These are phyloP conservation scores for Lates japonicus DNA, from an alignment of 2,797 vertebrate species.

Conservation along the genomic window DNA sequence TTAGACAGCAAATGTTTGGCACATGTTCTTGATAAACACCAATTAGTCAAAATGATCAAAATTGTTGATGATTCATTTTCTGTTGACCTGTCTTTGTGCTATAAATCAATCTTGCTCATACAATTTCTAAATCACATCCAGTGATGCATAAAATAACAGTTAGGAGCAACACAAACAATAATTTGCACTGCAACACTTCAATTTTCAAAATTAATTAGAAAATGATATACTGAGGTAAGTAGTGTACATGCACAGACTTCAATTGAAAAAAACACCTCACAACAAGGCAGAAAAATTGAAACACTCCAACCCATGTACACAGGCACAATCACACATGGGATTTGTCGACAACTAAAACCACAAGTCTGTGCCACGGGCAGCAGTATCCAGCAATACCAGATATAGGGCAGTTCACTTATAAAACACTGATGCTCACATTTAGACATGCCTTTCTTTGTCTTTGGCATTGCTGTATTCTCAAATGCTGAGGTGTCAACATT, in stretches of 20 bases:
- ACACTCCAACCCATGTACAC: background rate
- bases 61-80: background rate
- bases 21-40: background rate
- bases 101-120: background rate
- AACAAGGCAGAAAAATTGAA: background rate
- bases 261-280: background rate
- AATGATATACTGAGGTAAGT: conserved; percentile 2
- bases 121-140: conserved; percentile 13
- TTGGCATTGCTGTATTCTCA: too few relatives aligned
- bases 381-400: too few relatives aligned
- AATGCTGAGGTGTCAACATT: too few relatives aligned
- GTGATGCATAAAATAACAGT: conserved; percentile 13
- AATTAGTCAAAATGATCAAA: background rate
- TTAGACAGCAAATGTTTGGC: background rate
- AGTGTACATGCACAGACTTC: background rate
- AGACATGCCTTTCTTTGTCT: too few relatives aligned
- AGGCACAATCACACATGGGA: background rate
- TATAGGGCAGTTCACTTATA: too few relatives aligned
- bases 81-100: background rate
- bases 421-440: too few relatives aligned
- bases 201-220: conserved; percentile 9
- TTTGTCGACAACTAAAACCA: background rate
- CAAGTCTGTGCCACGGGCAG: background rate
- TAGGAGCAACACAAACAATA: conserved; percentile 20
- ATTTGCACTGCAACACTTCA: background rate